Evolutionary conservation across 92 coral and sea anemone species (phyloP).

Genomic region (Palythoa grandis): DNA sequence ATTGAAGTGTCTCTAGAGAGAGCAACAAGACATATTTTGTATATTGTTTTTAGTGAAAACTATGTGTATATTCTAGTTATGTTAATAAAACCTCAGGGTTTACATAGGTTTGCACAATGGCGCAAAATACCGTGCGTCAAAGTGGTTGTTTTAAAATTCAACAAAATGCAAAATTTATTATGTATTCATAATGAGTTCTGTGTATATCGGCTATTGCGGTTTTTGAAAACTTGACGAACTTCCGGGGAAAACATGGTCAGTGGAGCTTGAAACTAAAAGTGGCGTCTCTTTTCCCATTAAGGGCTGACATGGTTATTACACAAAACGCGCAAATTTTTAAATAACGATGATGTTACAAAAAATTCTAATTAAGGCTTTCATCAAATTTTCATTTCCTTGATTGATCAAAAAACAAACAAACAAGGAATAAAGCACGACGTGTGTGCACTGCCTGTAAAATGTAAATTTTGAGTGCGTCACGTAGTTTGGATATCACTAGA

Average conservation of each 20-base stretch:
- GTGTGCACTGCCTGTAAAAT: conserved; percentile 17
- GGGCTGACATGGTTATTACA: not conserved
- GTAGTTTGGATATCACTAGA: no score
- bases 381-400: conserved; percentile 38
- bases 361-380: conserved; percentile 30
- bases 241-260: not conserved
- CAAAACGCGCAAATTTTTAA: conserved; percentile 1
- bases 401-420: conserved; percentile 45
- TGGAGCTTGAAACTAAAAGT: not conserved
- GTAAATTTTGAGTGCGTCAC: not conserved
- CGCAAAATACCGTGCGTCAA: conserved; percentile 31
- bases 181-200: not conserved
- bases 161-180: conserved; percentile 8
- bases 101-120: not conserved
- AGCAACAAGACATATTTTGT: conserved; percentile 11
- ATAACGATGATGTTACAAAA: not conserved
- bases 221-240: conserved; percentile 11
- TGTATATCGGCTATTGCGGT: not conserved
- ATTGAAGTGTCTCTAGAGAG: conserved; percentile 4
- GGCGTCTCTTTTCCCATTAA: not conserved
- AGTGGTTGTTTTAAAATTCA: conserved; percentile 2
- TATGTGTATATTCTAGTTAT: not conserved
- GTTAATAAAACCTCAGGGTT: not conserved
- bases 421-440: conserved; percentile 8
- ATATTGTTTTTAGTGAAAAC: conserved; percentile 16